A percentile compares a stretch with the other conserved stretches of the same genome.
Evolutionary conservation across 2,797 vertebrate species (phyloP).

Genomic region (Tragelaphus oryx): DNA sequence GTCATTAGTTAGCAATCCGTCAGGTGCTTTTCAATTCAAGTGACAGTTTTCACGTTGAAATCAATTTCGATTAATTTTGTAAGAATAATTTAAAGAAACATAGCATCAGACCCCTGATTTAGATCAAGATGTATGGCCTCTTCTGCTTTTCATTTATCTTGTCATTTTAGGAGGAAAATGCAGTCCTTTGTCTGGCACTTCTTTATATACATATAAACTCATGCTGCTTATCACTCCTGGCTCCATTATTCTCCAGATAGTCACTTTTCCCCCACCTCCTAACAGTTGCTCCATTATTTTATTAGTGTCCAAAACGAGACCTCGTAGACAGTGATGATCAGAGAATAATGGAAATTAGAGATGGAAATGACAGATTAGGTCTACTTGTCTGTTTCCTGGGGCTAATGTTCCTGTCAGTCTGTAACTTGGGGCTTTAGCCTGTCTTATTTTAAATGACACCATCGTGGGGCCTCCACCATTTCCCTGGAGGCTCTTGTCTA

Average conservation of each 20-base stretch:
- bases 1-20: conserved; percentile 39
- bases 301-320: conserved; percentile 68
- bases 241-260: conserved; percentile 54
- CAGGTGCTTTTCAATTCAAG: conserved; percentile 24
- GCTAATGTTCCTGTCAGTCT: conserved; percentile 66
- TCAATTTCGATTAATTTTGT: conserved; percentile 54
- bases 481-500: conserved; percentile 52
- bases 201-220: conserved; percentile 38
- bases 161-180: conserved; percentile 33
- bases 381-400: conserved; percentile 71
- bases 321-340: conserved; percentile 65
- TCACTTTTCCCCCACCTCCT: not conserved
- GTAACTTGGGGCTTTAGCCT: not conserved
- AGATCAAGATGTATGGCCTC: conserved; percentile 50
- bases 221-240: conserved; percentile 42
- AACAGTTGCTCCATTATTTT: conserved; percentile 67
- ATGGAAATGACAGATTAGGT: conserved; percentile 72
- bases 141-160: conserved; percentile 49
- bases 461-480: not conserved
- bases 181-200: conserved; percentile 44
- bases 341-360: conserved; percentile 75
- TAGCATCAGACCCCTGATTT: conserved; percentile 2
- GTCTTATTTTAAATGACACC: conserved; percentile 59
- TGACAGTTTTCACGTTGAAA: conserved; percentile 37
- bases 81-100: conserved; percentile 51